phyloP scores from a whole-genome alignment of 2,888 invertebrate species.

The Eilema caniola region DNA sequence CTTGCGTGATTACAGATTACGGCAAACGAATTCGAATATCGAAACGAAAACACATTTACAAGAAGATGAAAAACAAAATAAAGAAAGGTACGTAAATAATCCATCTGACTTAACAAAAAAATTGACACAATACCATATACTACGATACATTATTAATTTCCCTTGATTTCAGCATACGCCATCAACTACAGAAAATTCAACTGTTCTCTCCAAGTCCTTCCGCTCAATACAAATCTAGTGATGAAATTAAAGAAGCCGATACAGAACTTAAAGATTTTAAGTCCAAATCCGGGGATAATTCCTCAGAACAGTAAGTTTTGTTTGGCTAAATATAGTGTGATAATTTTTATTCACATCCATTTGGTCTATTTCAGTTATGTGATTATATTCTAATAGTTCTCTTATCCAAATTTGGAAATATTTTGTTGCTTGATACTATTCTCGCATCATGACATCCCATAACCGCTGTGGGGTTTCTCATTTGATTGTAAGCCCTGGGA shows the following conservation, averaged over 20 bases:
- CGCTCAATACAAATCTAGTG: conserved; percentile 43
- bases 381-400: no score
- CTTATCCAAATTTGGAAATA: no score
- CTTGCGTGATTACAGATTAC: conserved; percentile 43
- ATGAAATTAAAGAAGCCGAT: conserved; percentile 56
- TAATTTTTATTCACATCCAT: no score
- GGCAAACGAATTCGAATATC: conserved; percentile 56
- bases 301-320: conserved; percentile 56
- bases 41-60: conserved; percentile 62
- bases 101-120: not conserved
- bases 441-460: no score
- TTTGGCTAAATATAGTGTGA: no score
- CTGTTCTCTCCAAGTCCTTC: conserved; percentile 58
- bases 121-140: not conserved
- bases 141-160: not conserved
- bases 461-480: no score
- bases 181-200: conserved; percentile 61
- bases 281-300: conserved; percentile 45
- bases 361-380: no score
- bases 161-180: conserved; percentile 43
- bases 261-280: conserved; percentile 69
- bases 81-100: conserved; percentile 55
- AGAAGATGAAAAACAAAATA: conserved; percentile 51
- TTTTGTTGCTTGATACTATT: no score
- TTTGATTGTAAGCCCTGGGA: no score